Conservation (phyloP, 1,140 invertebrate species). For the Diprion similis region DNA sequence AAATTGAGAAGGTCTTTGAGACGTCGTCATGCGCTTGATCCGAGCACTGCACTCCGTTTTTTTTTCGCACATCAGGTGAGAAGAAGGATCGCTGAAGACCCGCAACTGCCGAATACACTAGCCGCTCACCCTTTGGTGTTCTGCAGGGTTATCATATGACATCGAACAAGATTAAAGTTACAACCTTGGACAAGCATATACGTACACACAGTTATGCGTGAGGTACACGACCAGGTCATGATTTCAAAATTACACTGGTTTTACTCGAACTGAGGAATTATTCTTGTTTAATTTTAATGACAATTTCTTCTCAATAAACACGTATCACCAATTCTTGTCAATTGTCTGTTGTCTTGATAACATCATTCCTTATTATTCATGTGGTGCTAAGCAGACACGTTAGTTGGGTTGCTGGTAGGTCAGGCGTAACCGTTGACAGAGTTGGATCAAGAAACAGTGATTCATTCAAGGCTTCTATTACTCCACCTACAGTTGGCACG, state of each 20-base stretch:
- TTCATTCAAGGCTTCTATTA: too few species aligned
- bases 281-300: too few species aligned
- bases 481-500: too few species aligned
- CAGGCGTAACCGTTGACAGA: too few species aligned
- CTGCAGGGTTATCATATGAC: background rate
- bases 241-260: background rate
- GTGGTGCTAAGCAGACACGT: too few species aligned
- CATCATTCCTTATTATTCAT: too few species aligned
- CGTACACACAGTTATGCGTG: background rate
- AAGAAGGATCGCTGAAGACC: background rate
- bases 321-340: too few species aligned
- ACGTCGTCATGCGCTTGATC: background rate
- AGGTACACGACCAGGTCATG: background rate
- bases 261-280: too few species aligned
- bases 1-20: background rate
- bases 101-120: background rate
- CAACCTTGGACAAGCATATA: background rate
- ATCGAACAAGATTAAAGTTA: slow-evolving; percentile 4
- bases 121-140: background rate
- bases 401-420: too few species aligned
- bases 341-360: too few species aligned
- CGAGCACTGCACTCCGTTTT: background rate
- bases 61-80: background rate
- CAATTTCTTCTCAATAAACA: too few species aligned
- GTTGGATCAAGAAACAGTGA: too few species aligned